phyloP scores from a whole-genome alignment of 2,888 invertebrate species.

The Branchipolynoe longqiensis region DNA sequence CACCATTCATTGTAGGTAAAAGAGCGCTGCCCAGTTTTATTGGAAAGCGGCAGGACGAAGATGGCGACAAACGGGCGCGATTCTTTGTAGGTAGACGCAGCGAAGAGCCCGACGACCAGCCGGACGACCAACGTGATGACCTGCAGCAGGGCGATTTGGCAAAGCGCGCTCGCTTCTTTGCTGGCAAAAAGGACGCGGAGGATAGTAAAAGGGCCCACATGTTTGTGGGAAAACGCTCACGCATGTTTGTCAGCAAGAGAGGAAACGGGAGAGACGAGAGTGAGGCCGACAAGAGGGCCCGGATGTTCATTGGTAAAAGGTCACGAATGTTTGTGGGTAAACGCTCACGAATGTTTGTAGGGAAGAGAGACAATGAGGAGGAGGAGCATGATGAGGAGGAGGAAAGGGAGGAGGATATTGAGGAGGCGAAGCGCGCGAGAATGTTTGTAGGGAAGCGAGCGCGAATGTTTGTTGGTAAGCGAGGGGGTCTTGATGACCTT shows the following conservation, averaged over 20 bases:
- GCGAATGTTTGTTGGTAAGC: conserved; percentile 60
- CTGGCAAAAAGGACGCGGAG: conserved; percentile 62
- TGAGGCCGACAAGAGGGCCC: conserved; percentile 59
- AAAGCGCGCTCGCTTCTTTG: conserved; percentile 62
- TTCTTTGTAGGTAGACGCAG: conserved; percentile 56
- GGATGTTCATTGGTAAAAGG: conserved; percentile 60
- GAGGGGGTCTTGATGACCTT: conserved; percentile 8
- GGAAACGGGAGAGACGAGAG: not conserved
- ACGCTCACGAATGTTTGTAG: conserved; percentile 40
- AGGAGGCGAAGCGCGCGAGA: conserved; percentile 60
- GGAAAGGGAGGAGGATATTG: no score
- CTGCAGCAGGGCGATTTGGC: not conserved
- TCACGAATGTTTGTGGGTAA: conserved; percentile 60
- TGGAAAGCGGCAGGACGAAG: conserved; percentile 32
- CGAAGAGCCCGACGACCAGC: not conserved
- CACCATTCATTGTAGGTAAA: conserved; percentile 42
- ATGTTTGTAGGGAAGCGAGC: conserved; percentile 62
- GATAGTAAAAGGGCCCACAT: conserved; percentile 60
- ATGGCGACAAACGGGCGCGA: conserved; percentile 52
- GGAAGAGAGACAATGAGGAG: conserved; percentile 55
- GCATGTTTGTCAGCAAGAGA: conserved; percentile 63
- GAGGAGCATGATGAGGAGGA: conserved; percentile 37
- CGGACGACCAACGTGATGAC: conserved; percentile 3
- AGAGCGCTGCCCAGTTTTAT: conserved; percentile 51
- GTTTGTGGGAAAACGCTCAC: conserved; percentile 62